phyloP scores from a whole-genome alignment of 2,113 vertebrate genomes.

The Anguilla rostrata region DNA sequence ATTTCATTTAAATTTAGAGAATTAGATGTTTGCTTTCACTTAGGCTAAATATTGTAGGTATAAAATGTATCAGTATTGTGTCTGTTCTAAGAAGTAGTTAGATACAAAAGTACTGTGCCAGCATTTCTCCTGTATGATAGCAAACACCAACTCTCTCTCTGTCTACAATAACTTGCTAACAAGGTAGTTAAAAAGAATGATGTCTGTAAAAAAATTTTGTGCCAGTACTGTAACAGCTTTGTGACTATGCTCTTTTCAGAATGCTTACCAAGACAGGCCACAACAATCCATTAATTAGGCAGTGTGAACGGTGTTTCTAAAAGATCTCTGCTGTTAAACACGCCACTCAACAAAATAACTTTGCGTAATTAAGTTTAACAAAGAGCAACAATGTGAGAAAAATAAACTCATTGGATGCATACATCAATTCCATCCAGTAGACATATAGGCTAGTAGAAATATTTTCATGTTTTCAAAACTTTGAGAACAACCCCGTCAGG shows the following conservation, averaged over 20 bases:
- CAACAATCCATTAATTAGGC: too few species aligned
- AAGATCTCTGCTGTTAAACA: not conserved
- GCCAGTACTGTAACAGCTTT: not conserved
- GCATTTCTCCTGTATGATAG: too few species aligned
- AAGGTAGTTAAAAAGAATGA: not conserved
- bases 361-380: not conserved
- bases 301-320: not conserved
- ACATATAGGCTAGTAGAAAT: not conserved
- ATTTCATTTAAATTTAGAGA: too few species aligned
- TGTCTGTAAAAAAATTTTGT: not conserved
- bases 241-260: not conserved
- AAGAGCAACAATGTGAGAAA: not conserved
- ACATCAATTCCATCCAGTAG: not conserved
- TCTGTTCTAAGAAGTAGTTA: too few species aligned
- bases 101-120: too few species aligned
- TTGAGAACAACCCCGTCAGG: not conserved
- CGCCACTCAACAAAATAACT: not conserved
- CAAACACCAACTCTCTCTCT: too few species aligned
- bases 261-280: too few species aligned
- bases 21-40: too few species aligned
- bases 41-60: too few species aligned
- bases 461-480: not conserved
- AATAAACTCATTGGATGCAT: not conserved
- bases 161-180: not conserved
- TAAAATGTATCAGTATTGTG: too few species aligned